Evolutionary conservation across 2,797 vertebrate genomes (phyloP).

Genomic region (Leuciscus waleckii): DNA sequence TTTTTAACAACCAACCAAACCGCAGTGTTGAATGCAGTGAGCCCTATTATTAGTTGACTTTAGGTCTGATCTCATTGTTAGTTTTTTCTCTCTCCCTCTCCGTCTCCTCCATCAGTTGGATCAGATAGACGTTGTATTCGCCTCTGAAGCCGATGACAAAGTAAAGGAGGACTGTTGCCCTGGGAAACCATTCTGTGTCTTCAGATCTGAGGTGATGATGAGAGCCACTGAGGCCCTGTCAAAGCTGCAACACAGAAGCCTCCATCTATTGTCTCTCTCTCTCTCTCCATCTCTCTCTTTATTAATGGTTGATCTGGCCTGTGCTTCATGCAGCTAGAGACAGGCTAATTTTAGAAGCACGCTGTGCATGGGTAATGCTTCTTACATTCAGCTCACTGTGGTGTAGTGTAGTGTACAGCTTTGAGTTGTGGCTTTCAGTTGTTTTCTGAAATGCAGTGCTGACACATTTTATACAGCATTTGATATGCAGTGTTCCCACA

Average conservation of each 20-base stretch:
- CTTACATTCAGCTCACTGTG: background rate
- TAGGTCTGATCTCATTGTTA: background rate
- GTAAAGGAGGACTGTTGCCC: slow-evolving; percentile 96
- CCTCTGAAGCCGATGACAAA: slow-evolving; percentile 94
- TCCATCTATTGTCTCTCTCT: slow-evolving; percentile 4
- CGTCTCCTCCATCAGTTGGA: slow-evolving; percentile 77
- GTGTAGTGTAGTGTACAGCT: background rate
- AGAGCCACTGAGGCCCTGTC: slow-evolving; percentile 22
- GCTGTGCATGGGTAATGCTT: slow-evolving; percentile 10
- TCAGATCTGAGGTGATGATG: slow-evolving; percentile 89
- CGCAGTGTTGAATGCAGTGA: background rate
- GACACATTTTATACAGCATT: too few relatives aligned
- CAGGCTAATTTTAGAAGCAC: slow-evolving; percentile 33
- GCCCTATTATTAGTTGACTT: background rate
- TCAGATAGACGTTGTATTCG: slow-evolving; percentile 90
- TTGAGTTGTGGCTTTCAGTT: too few relatives aligned
- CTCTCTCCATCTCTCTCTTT: background rate
- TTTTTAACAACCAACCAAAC: background rate
- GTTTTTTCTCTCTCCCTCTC: slow-evolving; percentile 50
- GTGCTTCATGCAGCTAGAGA: slow-evolving; percentile 9
- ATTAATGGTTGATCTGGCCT: slow-evolving; percentile 10
- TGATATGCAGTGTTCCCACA: too few relatives aligned
- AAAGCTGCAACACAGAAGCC: slow-evolving; percentile 3
- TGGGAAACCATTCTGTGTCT: slow-evolving; percentile 90
- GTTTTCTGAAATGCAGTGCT: too few relatives aligned